phyloP scores from a whole-genome alignment of 1,140 invertebrate genomes.

The Sogatella furcifera region DNA sequence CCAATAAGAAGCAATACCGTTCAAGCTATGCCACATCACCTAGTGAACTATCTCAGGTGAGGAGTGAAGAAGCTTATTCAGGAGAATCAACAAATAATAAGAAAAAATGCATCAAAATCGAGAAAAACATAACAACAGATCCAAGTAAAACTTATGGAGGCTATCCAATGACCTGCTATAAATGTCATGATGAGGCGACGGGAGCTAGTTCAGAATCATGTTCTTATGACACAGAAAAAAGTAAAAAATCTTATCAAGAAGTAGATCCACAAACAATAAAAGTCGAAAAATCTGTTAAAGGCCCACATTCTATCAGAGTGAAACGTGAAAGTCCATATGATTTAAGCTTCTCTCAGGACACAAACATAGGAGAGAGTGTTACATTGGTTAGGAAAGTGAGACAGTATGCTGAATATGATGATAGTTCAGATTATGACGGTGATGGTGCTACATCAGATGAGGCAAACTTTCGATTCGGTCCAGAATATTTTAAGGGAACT shows the following conservation, averaged over 20 bases:
- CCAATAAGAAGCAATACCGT: not conserved
- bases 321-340: constrained; percentile 1
- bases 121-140: constrained; percentile 6
- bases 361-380: not conserved
- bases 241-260: constrained; percentile 21
- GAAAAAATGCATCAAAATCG: constrained; percentile 6
- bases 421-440: constrained; percentile 13
- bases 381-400: constrained; percentile 12
- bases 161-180: constrained; percentile 37
- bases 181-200: constrained; percentile 37
- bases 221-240: constrained; percentile 31
- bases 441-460: not conserved
- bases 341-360: not conserved
- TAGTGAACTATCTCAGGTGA: not conserved
- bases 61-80: not conserved
- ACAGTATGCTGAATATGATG: constrained; percentile 17
- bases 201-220: constrained; percentile 39
- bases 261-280: constrained; percentile 2
- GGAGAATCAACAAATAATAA: not conserved
- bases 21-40: not conserved
- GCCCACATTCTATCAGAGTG: not conserved
- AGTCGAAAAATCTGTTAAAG: not conserved
- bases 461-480: constrained; percentile 15
- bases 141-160: constrained; percentile 10
- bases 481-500: constrained; percentile 17